Evolutionary conservation across 2,888 invertebrate genomes (phyloP), one percentile per base, ranked within the genome.

Genomic region (Chromoteleia sp.): DNA sequence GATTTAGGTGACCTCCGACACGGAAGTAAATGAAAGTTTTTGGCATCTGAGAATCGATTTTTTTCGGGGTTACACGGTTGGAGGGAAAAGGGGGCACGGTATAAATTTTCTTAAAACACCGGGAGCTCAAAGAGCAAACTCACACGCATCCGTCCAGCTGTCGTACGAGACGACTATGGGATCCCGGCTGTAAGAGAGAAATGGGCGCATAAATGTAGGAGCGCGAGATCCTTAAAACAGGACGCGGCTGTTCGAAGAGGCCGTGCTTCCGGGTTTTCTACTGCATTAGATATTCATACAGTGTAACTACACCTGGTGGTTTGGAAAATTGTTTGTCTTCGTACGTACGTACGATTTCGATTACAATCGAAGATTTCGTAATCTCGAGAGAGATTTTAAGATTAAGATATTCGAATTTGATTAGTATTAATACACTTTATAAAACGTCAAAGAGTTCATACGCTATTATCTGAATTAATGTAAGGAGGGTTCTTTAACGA

Each of bases 211-310:
- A 43, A 59, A 67, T 83, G 83, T 54, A 59, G 83, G 84, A 85
- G 84, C 67, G 58, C 84, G 84, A 86, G 85, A 87, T 89, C 89
- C 89, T 89, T 86, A 84, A 87, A 88, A 89, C 90, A 90, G 90
- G 90, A 90, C 90, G 90, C 85, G 85, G 83, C 86, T 83, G 86
- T 81, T 83, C 85, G 85, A 87, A 86, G 84, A 88, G 84, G 83
- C 85, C 86, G 85, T 85, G 86, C 89, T 91, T 91, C 91, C 91
- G 91, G 91, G 90, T 90, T 87, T 82, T 85, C 85, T 82, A 84
- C 79, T 85, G 85, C 86, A 86, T 87, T 85, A 83, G 78, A 85
- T 88, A 88, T 87, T 88, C 89, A 87, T 48, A 58, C 36, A 43
- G 70, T 80, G 75, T 74, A 78, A 70, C 84, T 82, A 86, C 89